Base-by-base conservation (phyloP, 2,888 invertebrate genomes). In the Ethmia dodecea region DNA sequence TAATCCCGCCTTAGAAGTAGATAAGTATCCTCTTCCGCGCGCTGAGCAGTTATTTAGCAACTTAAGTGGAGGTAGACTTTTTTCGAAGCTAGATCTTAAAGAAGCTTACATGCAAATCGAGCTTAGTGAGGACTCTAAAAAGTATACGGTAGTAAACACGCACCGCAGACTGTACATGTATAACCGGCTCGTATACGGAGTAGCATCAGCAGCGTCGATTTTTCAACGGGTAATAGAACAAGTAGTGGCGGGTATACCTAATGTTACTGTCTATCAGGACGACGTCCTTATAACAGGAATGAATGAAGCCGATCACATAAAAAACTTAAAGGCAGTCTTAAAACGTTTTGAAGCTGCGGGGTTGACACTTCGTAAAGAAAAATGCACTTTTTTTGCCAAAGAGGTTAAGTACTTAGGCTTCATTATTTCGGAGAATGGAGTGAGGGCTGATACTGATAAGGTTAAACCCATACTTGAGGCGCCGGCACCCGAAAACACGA, bases 361-460 rank as follows among this genome's bases (percentile, higher is more conserved):
- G 2, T 16, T 41, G 2, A 32, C 9, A 5, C 9, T 37, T 13
- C 16, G 13, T 13, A 12, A 28, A 25, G 27, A 36, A 2, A 38
- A 42, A 22, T 42, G 38, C 15, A 12, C 20, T 1, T 42, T 38
- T 31, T 38, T 38, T 9, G 31, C 13, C 8, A 20, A 31, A 2
- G 30, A 33, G 5, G 38, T 42, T 4, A 28, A 10, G 3, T 42
- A 42, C 14, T 32, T 42, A 13, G 42, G 38, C 1, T 37, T 18
- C 9, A 28, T 24, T 4, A 25, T 41, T 8, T 22, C 15, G 9
- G 22, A 35, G 6, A 8, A 33, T 6, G 36, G 42, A 2, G 15
- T 42, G 1, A 28, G 22, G 1, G 31, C 36, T 5, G 35, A 35
- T 16, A 28, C 16, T 2, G 12, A 24, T 2, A 38, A 41, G 24